Percentiles rank a stretch among this genome's conserved stretches.
Conservation (phyloP, 2,113 vertebrate genomes). For the Chroicocephalus ridibundus region DNA sequence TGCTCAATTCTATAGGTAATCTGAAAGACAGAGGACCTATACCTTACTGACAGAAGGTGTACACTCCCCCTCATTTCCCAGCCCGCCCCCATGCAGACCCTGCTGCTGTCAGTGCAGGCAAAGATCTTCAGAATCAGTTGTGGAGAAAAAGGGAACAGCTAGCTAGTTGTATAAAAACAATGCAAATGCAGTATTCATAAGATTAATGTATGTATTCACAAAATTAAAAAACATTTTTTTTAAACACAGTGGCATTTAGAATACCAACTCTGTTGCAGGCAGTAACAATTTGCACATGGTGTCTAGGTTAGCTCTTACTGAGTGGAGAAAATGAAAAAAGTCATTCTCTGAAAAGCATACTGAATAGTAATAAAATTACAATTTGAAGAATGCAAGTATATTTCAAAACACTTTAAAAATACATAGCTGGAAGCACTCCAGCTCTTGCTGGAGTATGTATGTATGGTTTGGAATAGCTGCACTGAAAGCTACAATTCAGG, state of each 20-base stretch:
- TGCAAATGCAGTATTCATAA: background rate
- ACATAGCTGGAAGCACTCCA: background rate
- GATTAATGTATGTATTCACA: background rate
- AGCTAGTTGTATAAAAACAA: background rate
- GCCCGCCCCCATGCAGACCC: background rate
- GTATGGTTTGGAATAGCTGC: background rate
- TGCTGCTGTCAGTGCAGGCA: background rate
- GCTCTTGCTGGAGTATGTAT: background rate
- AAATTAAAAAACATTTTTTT: background rate
- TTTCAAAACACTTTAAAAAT: background rate
- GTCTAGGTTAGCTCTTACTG: background rate
- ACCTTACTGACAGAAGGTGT: background rate
- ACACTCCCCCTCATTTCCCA: background rate
- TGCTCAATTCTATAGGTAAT: background rate
- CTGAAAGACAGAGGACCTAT: background rate
- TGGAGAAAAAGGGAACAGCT: background rate
- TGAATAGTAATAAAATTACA: background rate
- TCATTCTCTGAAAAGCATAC: background rate
- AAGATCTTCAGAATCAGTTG: background rate
- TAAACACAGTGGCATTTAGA: background rate
- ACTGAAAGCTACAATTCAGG: background rate
- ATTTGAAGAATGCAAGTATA: background rate
- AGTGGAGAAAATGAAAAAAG: background rate
- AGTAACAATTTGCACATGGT: background rate
- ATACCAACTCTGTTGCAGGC: background rate